These are phyloP conservation scores for Andrena bucephala DNA, from an alignment of 2,888 invertebrate genomes.

Conservation along the genomic window DNA sequence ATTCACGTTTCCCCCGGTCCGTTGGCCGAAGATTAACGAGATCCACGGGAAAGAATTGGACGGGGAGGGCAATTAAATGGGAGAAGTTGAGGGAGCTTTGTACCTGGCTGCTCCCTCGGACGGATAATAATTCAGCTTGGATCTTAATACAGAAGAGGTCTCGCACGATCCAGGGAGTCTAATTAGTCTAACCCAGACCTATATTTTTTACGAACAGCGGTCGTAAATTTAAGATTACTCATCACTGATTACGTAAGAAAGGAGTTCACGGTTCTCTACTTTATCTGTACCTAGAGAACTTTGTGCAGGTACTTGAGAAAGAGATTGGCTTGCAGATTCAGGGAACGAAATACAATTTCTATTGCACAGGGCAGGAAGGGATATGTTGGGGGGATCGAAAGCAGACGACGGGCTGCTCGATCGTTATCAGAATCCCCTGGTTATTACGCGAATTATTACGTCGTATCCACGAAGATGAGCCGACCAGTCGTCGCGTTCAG, in stretches of 20 bases:
- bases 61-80: not conserved
- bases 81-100: not conserved
- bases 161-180: not conserved
- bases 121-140: not conserved
- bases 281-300: not conserved
- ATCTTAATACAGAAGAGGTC: not conserved
- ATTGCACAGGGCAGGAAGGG: conserved; percentile 2
- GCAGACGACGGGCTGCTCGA: not conserved
- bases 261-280: no score
- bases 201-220: no score
- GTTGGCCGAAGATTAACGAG: not conserved
- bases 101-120: not conserved
- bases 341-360: not conserved
- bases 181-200: no score
- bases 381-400: not conserved
- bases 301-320: no score
- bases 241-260: no score
- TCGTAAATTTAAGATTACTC: no score
- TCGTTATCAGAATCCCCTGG: not conserved
- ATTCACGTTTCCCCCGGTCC: conserved; percentile 13
- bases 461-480: conserved; percentile 14
- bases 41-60: not conserved
- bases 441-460: conserved; percentile 48
- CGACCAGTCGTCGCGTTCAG: conserved; percentile 26
- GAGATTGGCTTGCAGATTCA: no score